Percentiles rank a stretch among this genome's conserved stretches.
phyloP scores from a whole-genome alignment of 2,888 invertebrate genomes.

The Lordiphosa fenestrarum region DNA sequence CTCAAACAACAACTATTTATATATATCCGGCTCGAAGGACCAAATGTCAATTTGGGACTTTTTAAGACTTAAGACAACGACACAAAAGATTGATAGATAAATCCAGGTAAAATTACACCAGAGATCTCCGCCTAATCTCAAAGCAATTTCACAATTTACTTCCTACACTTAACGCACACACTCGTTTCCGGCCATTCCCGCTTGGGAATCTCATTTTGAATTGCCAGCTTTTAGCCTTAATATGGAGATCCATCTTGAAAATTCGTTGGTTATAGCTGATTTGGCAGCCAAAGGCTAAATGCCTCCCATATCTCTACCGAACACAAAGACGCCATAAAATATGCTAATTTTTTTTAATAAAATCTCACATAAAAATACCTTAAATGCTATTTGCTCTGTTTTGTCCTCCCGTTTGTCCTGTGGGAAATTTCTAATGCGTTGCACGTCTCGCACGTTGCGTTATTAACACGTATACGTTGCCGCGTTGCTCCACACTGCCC shows the following conservation, averaged over 20 bases:
- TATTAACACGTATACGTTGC: slow-evolving; percentile 62
- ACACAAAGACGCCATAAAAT: slow-evolving; percentile 49
- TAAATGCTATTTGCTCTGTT: slow-evolving; percentile 44
- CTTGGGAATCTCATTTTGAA: too few species aligned
- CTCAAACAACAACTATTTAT: too few species aligned
- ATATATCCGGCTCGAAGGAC: too few species aligned
- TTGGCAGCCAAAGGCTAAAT: background rate
- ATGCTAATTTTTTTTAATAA: slow-evolving; percentile 64
- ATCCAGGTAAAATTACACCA: too few species aligned
- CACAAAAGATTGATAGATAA: too few species aligned
- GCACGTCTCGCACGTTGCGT: slow-evolving; percentile 63
- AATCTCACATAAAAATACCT: slow-evolving; percentile 65
- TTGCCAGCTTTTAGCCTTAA: too few species aligned
- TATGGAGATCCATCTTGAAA: background rate
- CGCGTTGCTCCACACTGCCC: slow-evolving; percentile 15
- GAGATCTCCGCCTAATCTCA: too few species aligned
- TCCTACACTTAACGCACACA: too few species aligned
- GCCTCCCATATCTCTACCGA: slow-evolving; percentile 9
- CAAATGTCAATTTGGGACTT: too few species aligned
- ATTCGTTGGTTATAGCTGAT: background rate
- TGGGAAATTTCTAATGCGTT: slow-evolving; percentile 42
- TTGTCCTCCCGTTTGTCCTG: slow-evolving; percentile 10
- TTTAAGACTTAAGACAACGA: too few species aligned
- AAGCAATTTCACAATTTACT: too few species aligned
- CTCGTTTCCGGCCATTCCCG: too few species aligned